Percentiles rank a stretch among this genome's conserved stretches.
phyloP scores from a whole-genome alignment of 2,113 vertebrate genomes.

The Canis aureus region DNA sequence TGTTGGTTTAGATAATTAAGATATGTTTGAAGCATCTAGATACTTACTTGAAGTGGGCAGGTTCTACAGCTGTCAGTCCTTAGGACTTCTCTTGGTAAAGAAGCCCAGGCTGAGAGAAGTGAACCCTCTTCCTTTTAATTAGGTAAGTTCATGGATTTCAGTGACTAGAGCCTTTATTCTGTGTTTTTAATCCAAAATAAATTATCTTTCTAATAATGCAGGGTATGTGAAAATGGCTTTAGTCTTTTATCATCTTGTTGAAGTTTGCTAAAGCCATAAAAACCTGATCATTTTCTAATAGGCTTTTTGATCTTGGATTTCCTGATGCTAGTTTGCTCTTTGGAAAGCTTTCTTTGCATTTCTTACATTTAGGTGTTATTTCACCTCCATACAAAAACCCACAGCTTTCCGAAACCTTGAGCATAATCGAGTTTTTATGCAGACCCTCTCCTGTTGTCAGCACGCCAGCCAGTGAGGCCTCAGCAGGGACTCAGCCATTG shows the following conservation, averaged over 20 bases:
- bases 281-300: neutral
- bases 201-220: neutral
- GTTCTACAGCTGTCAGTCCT: neutral
- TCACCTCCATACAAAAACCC: neutral
- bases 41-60: neutral
- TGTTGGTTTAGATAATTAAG: neutral
- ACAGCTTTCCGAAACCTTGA: neutral
- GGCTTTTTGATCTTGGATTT: constrained; percentile 32
- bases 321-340: constrained; percentile 50
- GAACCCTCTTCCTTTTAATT: constrained; percentile 47
- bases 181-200: constrained; percentile 29
- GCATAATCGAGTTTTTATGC: neutral
- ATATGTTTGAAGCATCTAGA: neutral
- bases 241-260: neutral
- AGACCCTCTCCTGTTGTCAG: neutral
- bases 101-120: neutral
- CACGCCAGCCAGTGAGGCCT: neutral
- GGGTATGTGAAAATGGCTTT: neutral
- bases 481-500: neutral
- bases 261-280: constrained; percentile 34
- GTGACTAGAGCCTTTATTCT: neutral
- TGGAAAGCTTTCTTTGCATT: constrained; percentile 50
- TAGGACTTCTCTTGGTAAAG: neutral
- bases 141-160: constrained; percentile 53
- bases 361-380: constrained; percentile 33